Conservation (phyloP, 2,113 vertebrate genomes). For the Lophochroa leadbeateri region DNA sequence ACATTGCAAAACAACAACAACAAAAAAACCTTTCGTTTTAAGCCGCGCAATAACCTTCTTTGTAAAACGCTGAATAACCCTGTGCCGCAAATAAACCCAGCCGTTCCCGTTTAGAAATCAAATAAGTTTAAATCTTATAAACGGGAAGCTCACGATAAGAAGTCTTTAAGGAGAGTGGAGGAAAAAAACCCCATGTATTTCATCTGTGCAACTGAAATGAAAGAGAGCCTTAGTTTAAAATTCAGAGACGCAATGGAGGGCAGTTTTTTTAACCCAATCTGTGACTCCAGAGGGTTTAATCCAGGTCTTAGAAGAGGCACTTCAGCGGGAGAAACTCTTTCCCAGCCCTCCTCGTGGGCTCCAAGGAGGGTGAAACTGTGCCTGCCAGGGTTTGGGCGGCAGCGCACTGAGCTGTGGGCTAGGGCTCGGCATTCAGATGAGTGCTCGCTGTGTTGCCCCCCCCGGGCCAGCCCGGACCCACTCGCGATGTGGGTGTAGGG, state of each 20-base stretch:
- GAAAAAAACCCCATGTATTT: neutral
- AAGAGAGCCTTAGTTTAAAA: neutral
- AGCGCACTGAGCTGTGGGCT: rapidly evolving
- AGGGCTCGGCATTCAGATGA: neutral
- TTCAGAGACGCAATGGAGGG: rapidly evolving
- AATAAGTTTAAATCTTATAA: neutral
- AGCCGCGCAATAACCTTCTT: slow-evolving; percentile 68
- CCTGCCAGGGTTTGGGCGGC: neutral
- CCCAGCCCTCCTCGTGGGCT: neutral
- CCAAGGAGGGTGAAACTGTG: neutral
- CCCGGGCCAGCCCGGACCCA: neutral
- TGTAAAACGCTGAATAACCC: slow-evolving; percentile 76
- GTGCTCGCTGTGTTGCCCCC: neutral
- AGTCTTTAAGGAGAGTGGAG: neutral
- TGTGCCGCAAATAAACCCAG: slow-evolving; percentile 5
- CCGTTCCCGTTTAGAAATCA: slow-evolving; percentile 28
- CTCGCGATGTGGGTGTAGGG: neutral
- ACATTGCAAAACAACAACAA: slow-evolving; percentile 83
- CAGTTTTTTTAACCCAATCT: neutral
- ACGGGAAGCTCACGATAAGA: neutral
- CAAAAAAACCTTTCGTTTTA: slow-evolving; percentile 66
- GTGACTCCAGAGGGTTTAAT: neutral
- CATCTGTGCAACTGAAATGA: neutral
- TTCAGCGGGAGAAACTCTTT: neutral
- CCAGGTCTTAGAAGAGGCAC: neutral